Evolutionary conservation across 2,888 invertebrate species (phyloP).

Genomic region (Acanthopleura granulata): DNA sequence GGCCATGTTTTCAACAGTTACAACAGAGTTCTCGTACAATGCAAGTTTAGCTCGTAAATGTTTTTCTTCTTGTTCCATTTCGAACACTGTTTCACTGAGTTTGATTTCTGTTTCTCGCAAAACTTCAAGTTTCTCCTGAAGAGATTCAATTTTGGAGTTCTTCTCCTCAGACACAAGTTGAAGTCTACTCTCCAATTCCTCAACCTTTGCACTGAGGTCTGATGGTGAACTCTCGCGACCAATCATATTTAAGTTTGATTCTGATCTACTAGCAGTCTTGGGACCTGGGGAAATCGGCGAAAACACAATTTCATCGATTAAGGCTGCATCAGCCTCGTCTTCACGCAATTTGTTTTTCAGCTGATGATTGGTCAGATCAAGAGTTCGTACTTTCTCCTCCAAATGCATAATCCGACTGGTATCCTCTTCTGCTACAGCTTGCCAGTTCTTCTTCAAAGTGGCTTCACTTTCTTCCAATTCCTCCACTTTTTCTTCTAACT

Average conservation of each 20-base stretch:
- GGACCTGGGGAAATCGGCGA: background rate
- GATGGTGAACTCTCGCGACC: background rate
- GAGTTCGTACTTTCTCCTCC: constrained; percentile 53
- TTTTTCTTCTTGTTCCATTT: constrained; percentile 53
- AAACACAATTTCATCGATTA: constrained; percentile 2
- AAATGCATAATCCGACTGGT: constrained; percentile 48
- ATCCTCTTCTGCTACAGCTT: constrained; percentile 57
- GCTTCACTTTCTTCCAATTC: constrained; percentile 60
- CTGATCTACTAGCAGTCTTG: constrained; percentile 34
- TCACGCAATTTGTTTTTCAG: constrained; percentile 50
- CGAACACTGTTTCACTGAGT: constrained; percentile 51
- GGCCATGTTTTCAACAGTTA: constrained; percentile 47
- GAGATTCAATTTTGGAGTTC: constrained; percentile 49
- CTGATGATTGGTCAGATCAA: constrained; percentile 51
- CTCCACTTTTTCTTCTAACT: constrained; percentile 43
- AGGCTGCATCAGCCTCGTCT: constrained; percentile 21
- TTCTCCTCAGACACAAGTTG: constrained; percentile 45
- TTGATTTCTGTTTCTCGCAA: constrained; percentile 51
- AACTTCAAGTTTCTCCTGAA: constrained; percentile 47
- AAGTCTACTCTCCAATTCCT: constrained; percentile 49
- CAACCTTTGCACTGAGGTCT: constrained; percentile 26
- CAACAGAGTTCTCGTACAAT: constrained; percentile 40
- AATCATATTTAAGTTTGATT: background rate
- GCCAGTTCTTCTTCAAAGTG: constrained; percentile 56
- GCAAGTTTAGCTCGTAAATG: constrained; percentile 46